Evolutionary conservation across 2,888 invertebrate genomes (phyloP), one percentile per base, ranked within the genome.

Genomic region (Thyatira batis): DNA sequence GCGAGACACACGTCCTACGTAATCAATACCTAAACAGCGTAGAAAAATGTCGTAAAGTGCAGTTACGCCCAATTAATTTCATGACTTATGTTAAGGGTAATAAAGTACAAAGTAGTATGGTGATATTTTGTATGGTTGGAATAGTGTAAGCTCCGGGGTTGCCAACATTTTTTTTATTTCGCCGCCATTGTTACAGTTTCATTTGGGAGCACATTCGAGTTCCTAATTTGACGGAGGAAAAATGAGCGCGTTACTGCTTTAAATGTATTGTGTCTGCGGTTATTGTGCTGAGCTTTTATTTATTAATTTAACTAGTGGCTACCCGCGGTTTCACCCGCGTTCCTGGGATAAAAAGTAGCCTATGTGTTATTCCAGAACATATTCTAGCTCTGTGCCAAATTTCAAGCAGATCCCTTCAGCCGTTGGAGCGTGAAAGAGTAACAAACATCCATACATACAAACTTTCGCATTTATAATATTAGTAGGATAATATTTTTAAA

Each of bases 11-110:
- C 43, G 21, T 52, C 45, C 20, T 27, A 25, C 20, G 59, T 53
- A 62, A 66, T 66, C 66, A 60, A 66, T 66, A 66, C 51, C 44
- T 48, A 50, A 52, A 20, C 25, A 33, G 50, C 53, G 53, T 52
- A 48, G 50, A 54, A 54, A 56, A 63, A 57, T 49, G 55, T 51
- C 57, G 50, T 54, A 57, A 61, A 55, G 46, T 60, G 39, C 52
- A 28, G 20, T 33, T n/a, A 49, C 39, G 53, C 49, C 28, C 54
- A 53, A 51, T 54, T 50, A 55, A 60, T 45, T 52, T 50, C 54
- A 56, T 49, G 50, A 57, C 58, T 53, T 63, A 55, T 55, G 52
- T 17, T 0, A 9, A 23, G 13, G 20, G 20, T 25, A 20, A 53
- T 62, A 62, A 39, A 48, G 60, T 51, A 49, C 30, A 45, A 23